These are phyloP conservation scores for Conops quadrifasciatus DNA, from an alignment of 2,888 invertebrate species.

Conservation along the genomic window DNA sequence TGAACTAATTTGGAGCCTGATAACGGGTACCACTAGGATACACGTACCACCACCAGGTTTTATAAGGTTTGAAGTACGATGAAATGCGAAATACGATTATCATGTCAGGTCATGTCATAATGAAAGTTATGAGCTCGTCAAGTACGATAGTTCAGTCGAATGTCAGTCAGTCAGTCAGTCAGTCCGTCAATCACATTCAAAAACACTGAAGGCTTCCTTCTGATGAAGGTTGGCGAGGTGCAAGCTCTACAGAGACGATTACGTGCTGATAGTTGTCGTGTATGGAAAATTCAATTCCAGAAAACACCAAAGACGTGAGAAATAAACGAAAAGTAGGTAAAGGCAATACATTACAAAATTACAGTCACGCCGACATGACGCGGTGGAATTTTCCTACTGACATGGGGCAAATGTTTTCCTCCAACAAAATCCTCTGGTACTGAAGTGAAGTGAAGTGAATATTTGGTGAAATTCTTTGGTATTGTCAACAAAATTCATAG, in stretches of 20 bases:
- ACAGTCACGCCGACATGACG: no score
- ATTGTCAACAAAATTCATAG: no score
- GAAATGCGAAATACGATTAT: background rate
- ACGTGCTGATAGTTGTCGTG: constrained; percentile 23
- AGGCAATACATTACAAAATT: no score
- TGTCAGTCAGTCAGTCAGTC: background rate
- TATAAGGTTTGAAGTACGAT: no score
- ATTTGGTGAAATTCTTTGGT: no score
- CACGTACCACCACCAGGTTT: no score
- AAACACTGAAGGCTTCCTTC: background rate
- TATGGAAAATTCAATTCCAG: constrained; percentile 23
- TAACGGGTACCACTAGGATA: no score
- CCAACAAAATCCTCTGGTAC: no score
- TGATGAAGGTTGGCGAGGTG: background rate
- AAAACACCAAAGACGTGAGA: background rate
- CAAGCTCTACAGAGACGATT: background rate
- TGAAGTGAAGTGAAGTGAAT: no score
- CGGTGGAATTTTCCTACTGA: no score
- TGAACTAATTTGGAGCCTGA: no score
- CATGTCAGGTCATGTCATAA: background rate
- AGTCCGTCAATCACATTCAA: background rate
- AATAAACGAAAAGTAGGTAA: constrained; percentile 21
- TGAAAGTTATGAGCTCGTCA: background rate
- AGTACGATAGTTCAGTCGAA: background rate
- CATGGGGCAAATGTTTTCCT: no score